phyloP scores from a whole-genome alignment of 2,797 vertebrate genomes.

The Eidolon dupreanum region DNA sequence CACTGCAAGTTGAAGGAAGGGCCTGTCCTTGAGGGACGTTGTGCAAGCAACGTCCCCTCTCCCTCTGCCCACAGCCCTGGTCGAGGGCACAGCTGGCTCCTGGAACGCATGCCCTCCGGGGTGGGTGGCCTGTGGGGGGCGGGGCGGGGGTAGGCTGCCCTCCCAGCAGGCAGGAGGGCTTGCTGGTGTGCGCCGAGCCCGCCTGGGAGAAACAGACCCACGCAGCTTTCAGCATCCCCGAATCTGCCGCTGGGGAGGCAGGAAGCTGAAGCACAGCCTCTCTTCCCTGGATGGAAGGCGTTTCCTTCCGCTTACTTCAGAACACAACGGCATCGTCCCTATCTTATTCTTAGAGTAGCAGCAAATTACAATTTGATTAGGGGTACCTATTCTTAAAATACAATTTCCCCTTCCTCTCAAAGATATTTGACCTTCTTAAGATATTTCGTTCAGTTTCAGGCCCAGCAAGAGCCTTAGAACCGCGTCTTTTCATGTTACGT shows the following conservation, averaged over 20 bases:
- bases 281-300: not conserved
- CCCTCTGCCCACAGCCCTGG: not conserved
- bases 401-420: not conserved
- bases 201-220: not conserved
- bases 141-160: not conserved
- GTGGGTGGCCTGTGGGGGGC: not conserved
- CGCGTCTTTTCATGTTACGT: not conserved
- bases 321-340: not conserved
- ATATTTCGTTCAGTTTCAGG: conserved; percentile 31
- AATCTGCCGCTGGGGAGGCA: not conserved
- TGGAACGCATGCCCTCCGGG: not conserved
- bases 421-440: conserved; percentile 8
- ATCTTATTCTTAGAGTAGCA: not conserved
- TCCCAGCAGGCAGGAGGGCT: not conserved
- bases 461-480: not conserved
- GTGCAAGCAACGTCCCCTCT: not conserved
- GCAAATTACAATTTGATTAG: not conserved
- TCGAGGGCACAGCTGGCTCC: not conserved
- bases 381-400: not conserved
- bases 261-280: not conserved
- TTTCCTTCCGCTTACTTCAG: not conserved
- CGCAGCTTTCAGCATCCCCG: not conserved
- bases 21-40: not conserved
- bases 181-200: not conserved
- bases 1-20: not conserved